Evolutionary conservation across 2,113 vertebrate genomes (phyloP), one percentile per base, ranked within the genome.

Genomic region (Nematolebias whitei): DNA sequence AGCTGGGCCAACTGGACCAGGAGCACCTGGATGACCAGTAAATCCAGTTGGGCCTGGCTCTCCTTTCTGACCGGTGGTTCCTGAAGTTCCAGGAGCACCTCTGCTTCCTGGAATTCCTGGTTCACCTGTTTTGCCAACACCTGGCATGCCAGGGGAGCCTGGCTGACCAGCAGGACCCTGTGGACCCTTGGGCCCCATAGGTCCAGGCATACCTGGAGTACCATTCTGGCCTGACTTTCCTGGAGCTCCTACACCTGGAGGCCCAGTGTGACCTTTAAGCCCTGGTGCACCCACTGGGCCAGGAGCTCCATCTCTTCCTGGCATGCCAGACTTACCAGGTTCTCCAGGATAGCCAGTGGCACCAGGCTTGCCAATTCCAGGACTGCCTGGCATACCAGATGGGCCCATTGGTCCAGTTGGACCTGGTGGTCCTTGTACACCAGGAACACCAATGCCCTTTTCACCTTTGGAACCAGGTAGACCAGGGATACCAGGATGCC

Each of bases 391-490:
- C 8, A 89, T 93, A 24, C 97, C 97, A 53, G 88, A 22, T 62
- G 94, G 93, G 9, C 97, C 97, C 86, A 92, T 91, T 12, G 94
- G 91, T 8, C 98, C 97, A 64, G 91, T 90, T 69, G 91, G 81
- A 15, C 97, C 97, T 60, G 90, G 70, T 65, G 85, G 57, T 63
- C 97, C 97, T 1, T 94, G 93, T 18, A 69, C 89, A 1, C 97
- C 96, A 76, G 94, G 94, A 80, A 93, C 40, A 3, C 96, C 96
- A 1, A 93, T 91, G 41, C 97, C 96, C 1, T 58, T 88, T 68
- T 96, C 95, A 86, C 97, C 97, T 80, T 95, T 98, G 16, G 39
- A 71, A 19, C 97, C 97, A 0, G 90, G 95, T 54, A 88, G 5
- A n/a, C 97, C 97, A 64, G 95, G 95, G 50, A 89, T 82, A 39